These are phyloP conservation scores for Chrysomallon squamiferum DNA, from an alignment of 1,140 invertebrate genomes.

Conservation along the genomic window DNA sequence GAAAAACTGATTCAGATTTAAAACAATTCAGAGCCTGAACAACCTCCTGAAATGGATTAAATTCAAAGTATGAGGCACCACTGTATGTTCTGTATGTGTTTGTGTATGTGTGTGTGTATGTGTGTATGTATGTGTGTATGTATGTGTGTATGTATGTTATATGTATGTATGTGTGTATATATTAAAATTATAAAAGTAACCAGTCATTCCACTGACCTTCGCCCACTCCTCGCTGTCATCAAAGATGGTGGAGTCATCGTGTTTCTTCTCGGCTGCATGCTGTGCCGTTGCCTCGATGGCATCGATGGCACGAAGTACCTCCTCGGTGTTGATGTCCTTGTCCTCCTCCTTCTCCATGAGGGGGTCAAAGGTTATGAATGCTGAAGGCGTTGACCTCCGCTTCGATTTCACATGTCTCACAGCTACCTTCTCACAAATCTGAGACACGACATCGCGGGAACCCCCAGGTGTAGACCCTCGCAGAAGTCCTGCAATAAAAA, in stretches of 20 bases:
- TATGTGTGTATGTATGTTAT: no score
- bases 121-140: no score
- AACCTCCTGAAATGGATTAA: no score
- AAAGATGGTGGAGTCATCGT: constrained; percentile 58
- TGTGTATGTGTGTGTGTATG: no score
- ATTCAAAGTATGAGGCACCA: no score
- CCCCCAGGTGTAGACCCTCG: constrained; percentile 46
- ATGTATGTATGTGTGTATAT: no score
- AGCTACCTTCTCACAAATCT: constrained; percentile 49
- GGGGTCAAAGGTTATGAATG: constrained; percentile 35
- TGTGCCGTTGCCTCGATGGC: constrained; percentile 9
- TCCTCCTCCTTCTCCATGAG: constrained; percentile 45
- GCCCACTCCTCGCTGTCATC: constrained; percentile 94
- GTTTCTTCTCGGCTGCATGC: not conserved
- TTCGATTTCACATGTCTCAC: constrained; percentile 18
- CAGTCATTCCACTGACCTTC: constrained; percentile 67
- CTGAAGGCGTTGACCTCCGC: constrained; percentile 29
- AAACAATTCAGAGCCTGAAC: no score
- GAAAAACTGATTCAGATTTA: no score
- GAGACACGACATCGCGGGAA: constrained; percentile 39
- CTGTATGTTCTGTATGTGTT: no score
- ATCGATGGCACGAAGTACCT: constrained; percentile 29
- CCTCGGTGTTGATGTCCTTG: constrained; percentile 31
- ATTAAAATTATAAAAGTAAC: no score
- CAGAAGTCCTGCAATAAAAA: constrained; percentile 38